Evolutionary conservation across 1,140 invertebrate genomes (phyloP).

Genomic region (Gryllus bimaculatus): DNA sequence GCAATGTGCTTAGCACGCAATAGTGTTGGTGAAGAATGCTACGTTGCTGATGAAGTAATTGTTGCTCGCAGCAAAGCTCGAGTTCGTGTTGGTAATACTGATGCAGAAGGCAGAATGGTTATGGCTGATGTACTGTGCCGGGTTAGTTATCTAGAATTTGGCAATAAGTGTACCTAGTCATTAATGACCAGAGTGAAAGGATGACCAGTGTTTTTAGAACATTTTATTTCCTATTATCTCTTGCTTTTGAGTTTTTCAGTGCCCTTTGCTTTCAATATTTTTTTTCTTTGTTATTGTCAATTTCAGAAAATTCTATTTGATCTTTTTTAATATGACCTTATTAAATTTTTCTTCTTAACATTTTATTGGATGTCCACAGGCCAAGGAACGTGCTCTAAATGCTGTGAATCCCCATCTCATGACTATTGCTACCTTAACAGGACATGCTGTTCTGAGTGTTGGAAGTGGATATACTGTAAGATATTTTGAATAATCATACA

Average conservation of each 20-base stretch:
- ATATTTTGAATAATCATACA: background rate
- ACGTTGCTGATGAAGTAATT: constrained; percentile 87
- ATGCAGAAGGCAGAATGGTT: constrained; percentile 90
- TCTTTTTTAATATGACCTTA: background rate
- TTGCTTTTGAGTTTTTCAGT: background rate
- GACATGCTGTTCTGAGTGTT: constrained; percentile 69
- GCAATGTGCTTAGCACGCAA: constrained; percentile 83
- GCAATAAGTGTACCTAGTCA: no score
- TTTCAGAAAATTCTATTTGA: background rate
- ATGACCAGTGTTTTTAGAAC: background rate
- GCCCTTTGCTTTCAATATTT: no score
- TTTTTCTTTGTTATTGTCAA: no score
- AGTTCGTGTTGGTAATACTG: constrained; percentile 84
- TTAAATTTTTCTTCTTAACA: background rate
- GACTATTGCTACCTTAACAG: constrained; percentile 91
- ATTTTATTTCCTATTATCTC: background rate
- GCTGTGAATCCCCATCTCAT: constrained; percentile 73
- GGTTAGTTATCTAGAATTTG: constrained; percentile 32
- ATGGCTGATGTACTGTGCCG: constrained; percentile 88
- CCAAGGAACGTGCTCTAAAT: constrained; percentile 60
- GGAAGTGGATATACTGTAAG: constrained; percentile 68
- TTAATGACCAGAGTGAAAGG: no score
- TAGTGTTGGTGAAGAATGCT: constrained; percentile 80
- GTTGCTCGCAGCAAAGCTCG: constrained; percentile 74
- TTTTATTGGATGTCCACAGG: constrained; percentile 33